Evolutionary conservation across 1,140 invertebrate species (phyloP).

Genomic region (Aphelinus atriplicis): DNA sequence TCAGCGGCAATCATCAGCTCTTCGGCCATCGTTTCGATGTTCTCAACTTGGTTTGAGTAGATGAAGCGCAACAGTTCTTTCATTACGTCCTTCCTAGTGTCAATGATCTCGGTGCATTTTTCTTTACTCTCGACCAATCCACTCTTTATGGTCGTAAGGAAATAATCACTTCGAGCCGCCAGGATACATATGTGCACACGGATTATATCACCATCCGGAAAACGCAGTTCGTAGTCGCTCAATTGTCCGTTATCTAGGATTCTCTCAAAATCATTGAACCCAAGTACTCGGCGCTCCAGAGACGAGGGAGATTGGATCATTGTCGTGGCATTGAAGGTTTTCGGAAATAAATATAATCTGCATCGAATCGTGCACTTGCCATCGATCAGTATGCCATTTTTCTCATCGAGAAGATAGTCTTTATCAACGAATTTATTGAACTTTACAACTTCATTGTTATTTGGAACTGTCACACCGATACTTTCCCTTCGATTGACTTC

Average conservation of each 20-base stretch:
- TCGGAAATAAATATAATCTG: too few species aligned
- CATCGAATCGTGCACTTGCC: too few species aligned
- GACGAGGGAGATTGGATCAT: too few species aligned
- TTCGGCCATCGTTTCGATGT: constrained; percentile 97
- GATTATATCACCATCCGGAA: constrained; percentile 91
- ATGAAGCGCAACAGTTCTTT: constrained; percentile 98
- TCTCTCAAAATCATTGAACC: constrained; percentile 77
- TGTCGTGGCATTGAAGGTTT: too few species aligned
- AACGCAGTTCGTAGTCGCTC: constrained; percentile 89
- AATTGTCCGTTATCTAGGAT: constrained; percentile 96
- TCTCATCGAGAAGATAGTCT: too few species aligned
- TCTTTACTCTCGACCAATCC: constrained; percentile 98
- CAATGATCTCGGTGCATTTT: constrained; percentile 95
- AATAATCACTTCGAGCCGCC: constrained; percentile 92
- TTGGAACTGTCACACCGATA: too few species aligned
- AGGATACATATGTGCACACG: constrained; percentile 88
- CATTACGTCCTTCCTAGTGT: constrained; percentile 95
- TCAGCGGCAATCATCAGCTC: constrained; percentile 96
- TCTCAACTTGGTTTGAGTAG: constrained; percentile 94
- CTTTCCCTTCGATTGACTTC: too few species aligned
- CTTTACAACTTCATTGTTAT: too few species aligned
- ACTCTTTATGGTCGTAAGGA: constrained; percentile 99
- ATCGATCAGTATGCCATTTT: too few species aligned
- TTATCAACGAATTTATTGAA: too few species aligned
- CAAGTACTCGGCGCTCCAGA: too few species aligned